These are phyloP conservation scores for Eurytoma adleriae DNA, from an alignment of 2,888 invertebrate genomes.

Conservation along the genomic window DNA sequence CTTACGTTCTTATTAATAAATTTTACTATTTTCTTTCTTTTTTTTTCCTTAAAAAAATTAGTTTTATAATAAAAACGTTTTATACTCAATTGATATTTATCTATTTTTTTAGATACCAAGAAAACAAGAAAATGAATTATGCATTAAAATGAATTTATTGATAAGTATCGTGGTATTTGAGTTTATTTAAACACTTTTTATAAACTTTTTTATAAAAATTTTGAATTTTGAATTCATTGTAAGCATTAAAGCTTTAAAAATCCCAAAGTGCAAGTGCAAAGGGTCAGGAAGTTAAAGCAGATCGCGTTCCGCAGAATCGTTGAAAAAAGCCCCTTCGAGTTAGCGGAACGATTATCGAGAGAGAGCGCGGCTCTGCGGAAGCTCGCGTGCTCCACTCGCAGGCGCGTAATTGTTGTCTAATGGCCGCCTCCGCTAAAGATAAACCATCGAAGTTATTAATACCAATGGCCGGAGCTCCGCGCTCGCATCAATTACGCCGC, in stretches of 20 bases:
- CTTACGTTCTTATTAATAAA: background rate
- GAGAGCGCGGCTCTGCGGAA: slow-evolving; percentile 56
- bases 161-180: too few species aligned
- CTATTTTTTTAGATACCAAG: too few species aligned
- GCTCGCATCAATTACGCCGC: slow-evolving; percentile 44
- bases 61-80: background rate
- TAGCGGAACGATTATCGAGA: slow-evolving; percentile 57
- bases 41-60: background rate
- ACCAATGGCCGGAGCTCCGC: slow-evolving; percentile 31
- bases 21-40: background rate
- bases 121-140: too few species aligned
- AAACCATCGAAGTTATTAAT: slow-evolving; percentile 59
- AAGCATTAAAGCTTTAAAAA: background rate
- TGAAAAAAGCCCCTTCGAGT: slow-evolving; percentile 33
- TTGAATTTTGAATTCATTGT: background rate
- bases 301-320: background rate
- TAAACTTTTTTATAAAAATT: background rate
- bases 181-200: too few species aligned
- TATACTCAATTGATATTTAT: too few species aligned
- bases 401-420: slow-evolving; percentile 60
- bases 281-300: background rate
- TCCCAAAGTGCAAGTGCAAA: background rate
- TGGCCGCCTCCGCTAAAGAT: slow-evolving; percentile 58
- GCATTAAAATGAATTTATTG: too few species aligned
- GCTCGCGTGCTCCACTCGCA: slow-evolving; percentile 60